These are phyloP conservation scores for Anthophora plumipes DNA, from an alignment of 2,888 invertebrate species.

Conservation along the genomic window DNA sequence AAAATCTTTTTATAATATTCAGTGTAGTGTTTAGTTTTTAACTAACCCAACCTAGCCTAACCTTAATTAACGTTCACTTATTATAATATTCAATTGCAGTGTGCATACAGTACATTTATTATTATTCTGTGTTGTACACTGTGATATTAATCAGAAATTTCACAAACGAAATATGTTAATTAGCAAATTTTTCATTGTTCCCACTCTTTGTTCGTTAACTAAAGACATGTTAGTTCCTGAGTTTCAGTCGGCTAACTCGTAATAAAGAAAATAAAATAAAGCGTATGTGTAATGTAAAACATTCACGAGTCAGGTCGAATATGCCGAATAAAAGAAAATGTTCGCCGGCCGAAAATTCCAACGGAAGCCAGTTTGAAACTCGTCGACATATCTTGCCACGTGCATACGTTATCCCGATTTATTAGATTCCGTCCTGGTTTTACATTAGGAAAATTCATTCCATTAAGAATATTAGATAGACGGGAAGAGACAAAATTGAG, in stretches of 20 bases:
- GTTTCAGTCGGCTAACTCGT: background rate
- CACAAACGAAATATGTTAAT: no score
- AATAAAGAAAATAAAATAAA: background rate
- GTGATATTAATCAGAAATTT: no score
- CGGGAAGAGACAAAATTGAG: conserved; percentile 51
- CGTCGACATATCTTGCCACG: background rate
- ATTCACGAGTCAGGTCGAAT: background rate
- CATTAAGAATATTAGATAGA: conserved; percentile 55
- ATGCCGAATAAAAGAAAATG: conserved; percentile 14
- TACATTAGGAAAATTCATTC: conserved; percentile 53
- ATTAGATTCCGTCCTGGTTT: conserved; percentile 13
- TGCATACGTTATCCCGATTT: conserved; percentile 23
- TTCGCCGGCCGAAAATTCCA: background rate
- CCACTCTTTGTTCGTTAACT: background rate
- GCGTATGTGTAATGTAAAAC: background rate
- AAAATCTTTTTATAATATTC: no score
- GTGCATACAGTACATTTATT: no score
- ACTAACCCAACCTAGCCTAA: no score
- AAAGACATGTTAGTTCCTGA: background rate
- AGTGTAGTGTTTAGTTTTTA: no score
- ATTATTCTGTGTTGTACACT: no score
- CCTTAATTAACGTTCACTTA: no score
- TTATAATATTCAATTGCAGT: no score
- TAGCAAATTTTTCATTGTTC: no score
- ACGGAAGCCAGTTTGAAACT: background rate